These are phyloP conservation scores for Grammomys surdaster DNA, from an alignment of 2,113 vertebrate genomes.

Conservation along the genomic window DNA sequence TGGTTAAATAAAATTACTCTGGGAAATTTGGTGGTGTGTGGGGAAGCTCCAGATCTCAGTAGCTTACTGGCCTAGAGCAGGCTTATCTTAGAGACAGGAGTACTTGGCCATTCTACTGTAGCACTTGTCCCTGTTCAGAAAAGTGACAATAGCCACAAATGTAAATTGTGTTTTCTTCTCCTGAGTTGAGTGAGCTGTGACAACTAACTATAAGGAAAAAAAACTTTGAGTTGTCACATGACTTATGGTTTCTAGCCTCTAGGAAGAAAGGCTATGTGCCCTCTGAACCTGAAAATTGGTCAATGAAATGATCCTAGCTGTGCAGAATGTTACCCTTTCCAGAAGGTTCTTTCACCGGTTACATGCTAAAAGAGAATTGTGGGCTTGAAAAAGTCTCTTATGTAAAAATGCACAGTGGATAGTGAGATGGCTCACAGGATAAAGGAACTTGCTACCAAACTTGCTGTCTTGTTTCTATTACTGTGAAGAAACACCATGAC, in stretches of 20 bases:
- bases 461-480: no score
- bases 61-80: background rate
- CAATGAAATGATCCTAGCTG: constrained; percentile 83
- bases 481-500: no score
- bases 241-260: constrained; percentile 56
- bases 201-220: background rate
- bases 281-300: constrained; percentile 74
- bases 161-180: constrained; percentile 63
- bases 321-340: constrained; percentile 66
- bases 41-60: background rate
- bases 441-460: background rate
- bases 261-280: constrained; percentile 27
- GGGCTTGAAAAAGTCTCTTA: background rate
- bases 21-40: background rate
- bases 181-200: constrained; percentile 11
- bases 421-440: background rate
- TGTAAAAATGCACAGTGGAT: background rate
- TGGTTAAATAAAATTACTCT: constrained; percentile 26
- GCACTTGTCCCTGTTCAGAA: background rate
- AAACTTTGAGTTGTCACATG: background rate
- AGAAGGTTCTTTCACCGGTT: constrained; percentile 77
- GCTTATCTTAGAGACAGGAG: constrained; percentile 33
- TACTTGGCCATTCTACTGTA: constrained; percentile 39
- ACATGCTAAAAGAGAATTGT: constrained; percentile 58
- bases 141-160: background rate